Evolutionary conservation across 2,888 invertebrate genomes (phyloP).

Genomic region (Auanema freiburgensis): DNA sequence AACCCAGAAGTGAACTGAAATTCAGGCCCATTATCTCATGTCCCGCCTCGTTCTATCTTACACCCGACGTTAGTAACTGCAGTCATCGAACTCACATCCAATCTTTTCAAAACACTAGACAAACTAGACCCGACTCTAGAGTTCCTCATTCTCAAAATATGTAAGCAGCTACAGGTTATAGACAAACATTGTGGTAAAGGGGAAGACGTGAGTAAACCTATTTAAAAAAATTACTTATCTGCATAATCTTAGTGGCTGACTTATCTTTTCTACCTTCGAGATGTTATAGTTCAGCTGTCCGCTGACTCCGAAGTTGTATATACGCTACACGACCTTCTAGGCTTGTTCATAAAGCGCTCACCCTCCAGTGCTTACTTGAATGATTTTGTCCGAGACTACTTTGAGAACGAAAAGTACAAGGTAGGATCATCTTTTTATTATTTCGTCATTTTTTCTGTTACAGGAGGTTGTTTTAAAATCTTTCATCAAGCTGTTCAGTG

Average conservation of each 20-base stretch:
- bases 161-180: constrained; percentile 11
- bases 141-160: constrained; percentile 13
- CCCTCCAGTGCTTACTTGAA: constrained; percentile 10
- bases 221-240: neutral
- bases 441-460: constrained; percentile 1
- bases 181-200: constrained; percentile 16
- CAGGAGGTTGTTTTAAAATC: constrained; percentile 13
- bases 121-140: constrained; percentile 6
- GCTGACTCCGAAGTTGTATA: neutral
- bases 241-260: constrained; percentile 15
- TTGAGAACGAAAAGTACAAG: constrained; percentile 12
- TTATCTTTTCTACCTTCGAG: constrained; percentile 10
- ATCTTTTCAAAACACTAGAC: constrained; percentile 1
- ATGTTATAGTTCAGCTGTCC: constrained; percentile 4
- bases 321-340: constrained; percentile 9
- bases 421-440: neutral
- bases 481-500: constrained; percentile 8
- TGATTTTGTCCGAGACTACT: constrained; percentile 10
- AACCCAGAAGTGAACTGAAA: neutral
- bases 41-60: constrained; percentile 7
- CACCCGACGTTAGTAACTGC: constrained; percentile 17
- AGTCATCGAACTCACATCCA: constrained; percentile 8
- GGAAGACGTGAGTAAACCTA: constrained; percentile 2
- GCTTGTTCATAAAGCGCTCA: constrained; percentile 13
- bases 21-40: constrained; percentile 1